phyloP scores from a whole-genome alignment of 2,113 vertebrate species.

The Cryptomyrus ogoouensis region DNA sequence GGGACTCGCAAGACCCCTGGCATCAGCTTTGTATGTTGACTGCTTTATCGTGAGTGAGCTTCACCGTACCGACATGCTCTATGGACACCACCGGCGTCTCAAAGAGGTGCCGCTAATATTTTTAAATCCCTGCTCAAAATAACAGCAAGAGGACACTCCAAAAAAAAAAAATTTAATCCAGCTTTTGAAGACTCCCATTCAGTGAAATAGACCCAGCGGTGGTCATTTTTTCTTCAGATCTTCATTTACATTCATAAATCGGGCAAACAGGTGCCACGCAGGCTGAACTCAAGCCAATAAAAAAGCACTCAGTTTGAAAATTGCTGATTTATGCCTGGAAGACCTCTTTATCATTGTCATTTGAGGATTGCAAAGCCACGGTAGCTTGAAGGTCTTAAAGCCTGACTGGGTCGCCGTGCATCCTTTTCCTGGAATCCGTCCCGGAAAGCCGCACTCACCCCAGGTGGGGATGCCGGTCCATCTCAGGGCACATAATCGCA shows the following conservation, averaged over 20 bases:
- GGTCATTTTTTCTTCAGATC: neutral
- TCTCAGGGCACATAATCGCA: neutral
- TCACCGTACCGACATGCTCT: neutral
- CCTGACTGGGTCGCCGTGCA: neutral
- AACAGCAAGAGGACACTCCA: neutral
- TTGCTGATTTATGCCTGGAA: neutral
- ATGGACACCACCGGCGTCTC: neutral
- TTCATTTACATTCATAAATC: neutral
- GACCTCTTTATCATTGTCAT: neutral
- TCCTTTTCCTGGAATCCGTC: neutral
- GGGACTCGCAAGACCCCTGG: neutral
- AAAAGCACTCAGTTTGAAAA: neutral
- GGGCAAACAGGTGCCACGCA: neutral
- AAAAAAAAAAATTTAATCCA: neutral
- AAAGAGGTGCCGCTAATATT: neutral
- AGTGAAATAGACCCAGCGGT: neutral
- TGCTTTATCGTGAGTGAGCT: neutral
- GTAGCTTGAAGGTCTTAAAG: neutral
- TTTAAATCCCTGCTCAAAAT: neutral
- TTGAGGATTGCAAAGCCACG: neutral
- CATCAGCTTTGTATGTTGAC: neutral
- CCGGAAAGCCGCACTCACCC: neutral
- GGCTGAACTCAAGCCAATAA: neutral
- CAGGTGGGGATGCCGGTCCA: neutral
- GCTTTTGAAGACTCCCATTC: neutral